phyloP scores from a whole-genome alignment of 2,113 vertebrate genomes.

The Pampusana beccarii region DNA sequence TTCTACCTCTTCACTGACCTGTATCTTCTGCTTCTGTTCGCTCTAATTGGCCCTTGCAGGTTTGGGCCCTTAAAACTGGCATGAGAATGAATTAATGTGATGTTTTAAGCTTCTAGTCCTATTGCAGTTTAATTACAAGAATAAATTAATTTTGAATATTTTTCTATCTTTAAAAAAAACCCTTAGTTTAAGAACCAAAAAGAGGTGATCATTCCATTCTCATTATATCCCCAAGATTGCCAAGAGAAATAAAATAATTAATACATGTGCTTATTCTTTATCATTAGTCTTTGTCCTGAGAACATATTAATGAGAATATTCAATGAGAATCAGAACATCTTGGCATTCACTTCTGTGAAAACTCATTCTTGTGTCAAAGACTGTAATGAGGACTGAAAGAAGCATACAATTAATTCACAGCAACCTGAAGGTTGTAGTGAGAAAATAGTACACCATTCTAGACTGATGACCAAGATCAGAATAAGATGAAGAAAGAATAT shows the following conservation, averaged over 20 bases:
- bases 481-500: neutral
- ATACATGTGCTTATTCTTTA: constrained; percentile 42
- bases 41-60: constrained; percentile 40
- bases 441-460: neutral
- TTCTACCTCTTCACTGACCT: constrained; percentile 1
- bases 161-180: constrained; percentile 10
- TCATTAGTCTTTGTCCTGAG: constrained; percentile 48
- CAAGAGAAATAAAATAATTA: constrained; percentile 61
- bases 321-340: constrained; percentile 42
- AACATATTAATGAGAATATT: constrained; percentile 68
- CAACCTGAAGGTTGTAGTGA: neutral
- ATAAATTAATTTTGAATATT: constrained; percentile 58
- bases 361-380: constrained; percentile 40
- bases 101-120: constrained; percentile 61
- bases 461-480: neutral
- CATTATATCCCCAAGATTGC: constrained; percentile 31
- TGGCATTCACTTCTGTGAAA: constrained; percentile 23
- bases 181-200: neutral
- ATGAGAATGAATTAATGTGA: constrained; percentile 43
- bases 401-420: constrained; percentile 33
- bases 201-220: constrained; percentile 23
- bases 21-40: neutral
- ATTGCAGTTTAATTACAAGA: constrained; percentile 45
- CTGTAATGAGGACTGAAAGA: constrained; percentile 55
- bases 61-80: constrained; percentile 31